Conservation (phyloP, 2,888 invertebrate species). For the Junonia oenone region DNA sequence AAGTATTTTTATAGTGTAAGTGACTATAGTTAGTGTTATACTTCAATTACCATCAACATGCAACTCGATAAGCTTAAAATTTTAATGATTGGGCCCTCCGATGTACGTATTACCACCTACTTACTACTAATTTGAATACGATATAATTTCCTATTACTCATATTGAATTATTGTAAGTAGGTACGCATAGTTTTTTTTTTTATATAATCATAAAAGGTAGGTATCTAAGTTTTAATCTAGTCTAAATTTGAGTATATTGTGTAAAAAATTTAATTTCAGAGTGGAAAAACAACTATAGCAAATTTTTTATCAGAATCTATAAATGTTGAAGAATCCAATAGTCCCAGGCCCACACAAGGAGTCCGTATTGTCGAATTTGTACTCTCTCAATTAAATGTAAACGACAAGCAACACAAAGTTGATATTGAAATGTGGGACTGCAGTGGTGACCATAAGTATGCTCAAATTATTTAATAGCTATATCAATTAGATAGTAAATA, state of each 20-base stretch:
- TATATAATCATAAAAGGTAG: too few species aligned
- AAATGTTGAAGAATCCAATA: slow-evolving; percentile 81
- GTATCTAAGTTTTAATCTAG: too few species aligned
- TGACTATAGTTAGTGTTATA: background rate
- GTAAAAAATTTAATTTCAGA: slow-evolving; percentile 62
- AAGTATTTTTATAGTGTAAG: background rate
- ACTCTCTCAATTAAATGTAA: slow-evolving; percentile 78
- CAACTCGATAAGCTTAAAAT: slow-evolving; percentile 75
- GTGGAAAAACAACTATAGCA: slow-evolving; percentile 85
- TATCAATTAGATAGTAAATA: background rate
- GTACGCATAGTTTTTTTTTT: too few species aligned
- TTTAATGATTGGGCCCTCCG: slow-evolving; percentile 77
- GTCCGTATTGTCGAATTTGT: slow-evolving; percentile 89
- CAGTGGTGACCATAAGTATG: slow-evolving; percentile 85
- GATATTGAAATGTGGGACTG: slow-evolving; percentile 91
- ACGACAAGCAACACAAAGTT: slow-evolving; percentile 77
- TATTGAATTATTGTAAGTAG: too few species aligned
- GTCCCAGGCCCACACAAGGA: slow-evolving; percentile 85
- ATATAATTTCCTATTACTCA: too few species aligned
- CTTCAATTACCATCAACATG: slow-evolving; percentile 37
- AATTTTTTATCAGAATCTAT: slow-evolving; percentile 84
- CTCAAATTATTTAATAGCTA: background rate
- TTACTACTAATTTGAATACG: too few species aligned
- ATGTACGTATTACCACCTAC: slow-evolving; percentile 50
- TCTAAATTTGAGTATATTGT: background rate